Conservation (phyloP, 35 echinoderm and acorn worm species). For the Apostichopus parvimensis region DNA sequence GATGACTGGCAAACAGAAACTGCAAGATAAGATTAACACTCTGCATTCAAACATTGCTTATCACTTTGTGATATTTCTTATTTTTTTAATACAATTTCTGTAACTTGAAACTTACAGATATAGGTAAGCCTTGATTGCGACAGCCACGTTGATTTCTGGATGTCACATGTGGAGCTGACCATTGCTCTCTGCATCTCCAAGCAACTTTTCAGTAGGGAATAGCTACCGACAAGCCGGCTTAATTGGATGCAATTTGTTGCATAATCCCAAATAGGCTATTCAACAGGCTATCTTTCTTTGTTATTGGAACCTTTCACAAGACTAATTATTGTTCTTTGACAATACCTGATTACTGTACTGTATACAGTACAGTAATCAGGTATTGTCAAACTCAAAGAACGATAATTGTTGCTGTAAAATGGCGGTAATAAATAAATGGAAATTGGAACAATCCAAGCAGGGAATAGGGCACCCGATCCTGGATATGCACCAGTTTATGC, state of each 20-base stretch:
- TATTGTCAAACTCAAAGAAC: too few species aligned
- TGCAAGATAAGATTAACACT: not conserved
- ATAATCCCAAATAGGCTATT: too few species aligned
- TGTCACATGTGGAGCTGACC: not conserved
- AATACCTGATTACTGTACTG: too few species aligned
- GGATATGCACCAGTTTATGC: too few species aligned
- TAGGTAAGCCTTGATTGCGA: not conserved
- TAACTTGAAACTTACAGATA: not conserved
- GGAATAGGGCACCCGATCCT: too few species aligned
- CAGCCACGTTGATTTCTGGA: not conserved
- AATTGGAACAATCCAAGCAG: too few species aligned
- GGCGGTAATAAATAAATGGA: too few species aligned
- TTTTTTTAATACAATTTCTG: not conserved
- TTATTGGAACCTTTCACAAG: too few species aligned
- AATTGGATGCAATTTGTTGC: not conserved
- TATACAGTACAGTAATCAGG: too few species aligned
- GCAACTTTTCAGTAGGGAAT: not conserved
- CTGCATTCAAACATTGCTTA: not conserved
- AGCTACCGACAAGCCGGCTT: slow-evolving; percentile 6
- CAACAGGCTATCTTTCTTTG: too few species aligned
- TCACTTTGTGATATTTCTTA: not conserved
- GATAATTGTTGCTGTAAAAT: too few species aligned
- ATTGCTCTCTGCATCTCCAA: not conserved
- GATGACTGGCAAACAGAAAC: not conserved
- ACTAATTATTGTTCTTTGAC: too few species aligned